Evolutionary conservation across 2,113 vertebrate species (phyloP).

Genomic region (Gallinago media): DNA sequence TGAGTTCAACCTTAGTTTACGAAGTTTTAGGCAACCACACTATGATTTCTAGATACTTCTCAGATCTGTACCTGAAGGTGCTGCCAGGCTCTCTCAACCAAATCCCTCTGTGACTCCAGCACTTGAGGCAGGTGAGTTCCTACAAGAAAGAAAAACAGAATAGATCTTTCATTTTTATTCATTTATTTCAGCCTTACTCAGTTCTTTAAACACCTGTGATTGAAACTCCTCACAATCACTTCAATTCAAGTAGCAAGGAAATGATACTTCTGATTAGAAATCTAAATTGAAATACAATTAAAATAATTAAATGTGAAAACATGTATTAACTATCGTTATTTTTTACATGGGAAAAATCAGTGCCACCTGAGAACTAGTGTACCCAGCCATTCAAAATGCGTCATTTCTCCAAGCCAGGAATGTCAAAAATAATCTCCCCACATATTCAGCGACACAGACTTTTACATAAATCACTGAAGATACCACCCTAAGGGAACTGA

Average conservation of each 20-base stretch:
- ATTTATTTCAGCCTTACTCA: background rate
- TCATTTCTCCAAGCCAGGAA: slow-evolving; percentile 26
- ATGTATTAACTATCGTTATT: background rate
- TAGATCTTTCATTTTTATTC: background rate
- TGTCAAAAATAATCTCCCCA: slow-evolving; percentile 49
- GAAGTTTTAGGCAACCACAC: background rate
- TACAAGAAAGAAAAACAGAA: background rate
- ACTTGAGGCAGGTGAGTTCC: background rate
- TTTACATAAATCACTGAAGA: slow-evolving; percentile 53
- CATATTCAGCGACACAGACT: slow-evolving; percentile 28
- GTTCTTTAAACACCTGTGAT: background rate
- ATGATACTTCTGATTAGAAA: slow-evolving; percentile 51
- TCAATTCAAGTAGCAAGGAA: slow-evolving; percentile 36
- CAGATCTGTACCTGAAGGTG: background rate
- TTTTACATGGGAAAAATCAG: background rate
- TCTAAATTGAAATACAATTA: slow-evolving; percentile 25
- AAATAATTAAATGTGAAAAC: slow-evolving; percentile 48
- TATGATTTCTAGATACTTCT: background rate
- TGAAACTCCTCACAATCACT: slow-evolving; percentile 27
- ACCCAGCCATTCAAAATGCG: slow-evolving; percentile 6
- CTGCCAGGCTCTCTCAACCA: background rate
- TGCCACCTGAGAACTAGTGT: slow-evolving; percentile 11
- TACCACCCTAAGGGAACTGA: slow-evolving; percentile 20
- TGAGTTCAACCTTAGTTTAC: background rate
- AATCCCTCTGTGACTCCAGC: background rate